Evolutionary conservation across 2,888 invertebrate species (phyloP), one percentile per base, ranked within the genome.

Genomic region (Drosophila ezoana): DNA sequence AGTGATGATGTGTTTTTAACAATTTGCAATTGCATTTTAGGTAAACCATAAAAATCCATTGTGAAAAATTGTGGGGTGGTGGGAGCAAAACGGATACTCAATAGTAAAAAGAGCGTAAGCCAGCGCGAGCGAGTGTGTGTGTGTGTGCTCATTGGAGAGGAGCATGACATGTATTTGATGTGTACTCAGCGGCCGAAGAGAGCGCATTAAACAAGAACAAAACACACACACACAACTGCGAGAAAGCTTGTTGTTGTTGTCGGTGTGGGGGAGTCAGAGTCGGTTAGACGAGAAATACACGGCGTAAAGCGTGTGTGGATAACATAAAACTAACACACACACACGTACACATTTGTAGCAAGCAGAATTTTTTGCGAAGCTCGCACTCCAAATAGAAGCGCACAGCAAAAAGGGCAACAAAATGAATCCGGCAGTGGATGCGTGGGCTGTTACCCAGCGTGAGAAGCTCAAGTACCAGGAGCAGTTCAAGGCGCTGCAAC

Each of bases 391-490:
- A 37, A 35, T 40, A 49, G 48, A 57, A 38, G 35, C 40, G 48
- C 51, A 58, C 51, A 38, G 33, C 40, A 69, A 47, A 51, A 66
- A 63, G 51, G 20, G 4, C 20, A 49, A 61, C 47, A 74, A 67
- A 51, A 92, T 92, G 92, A 92, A 91, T 87, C 84, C 92, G 63
- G 81, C 93, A 14, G 93, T 93, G 23, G 98, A 98, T 93, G 96
- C 97, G 8, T 99, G 98, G 97, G 93, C 95, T 76, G 95, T 99
- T 72, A 95, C 97, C 90, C 95, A 96, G 1, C 96, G 97, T 68
- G 98, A 99, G 92, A 95, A 97, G 85, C 94, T 94, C 4, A 96
- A 97, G 90, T 98, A 98, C 92, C 96, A 97, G 70, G 96, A 97
- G 79, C 99, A 99, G 93, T 99, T 99, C 92, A 95, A 95, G 61